Percentiles rank a stretch among this genome's conserved stretches.
Conservation (phyloP, 2,888 invertebrate genomes). For the Macaria notata region DNA sequence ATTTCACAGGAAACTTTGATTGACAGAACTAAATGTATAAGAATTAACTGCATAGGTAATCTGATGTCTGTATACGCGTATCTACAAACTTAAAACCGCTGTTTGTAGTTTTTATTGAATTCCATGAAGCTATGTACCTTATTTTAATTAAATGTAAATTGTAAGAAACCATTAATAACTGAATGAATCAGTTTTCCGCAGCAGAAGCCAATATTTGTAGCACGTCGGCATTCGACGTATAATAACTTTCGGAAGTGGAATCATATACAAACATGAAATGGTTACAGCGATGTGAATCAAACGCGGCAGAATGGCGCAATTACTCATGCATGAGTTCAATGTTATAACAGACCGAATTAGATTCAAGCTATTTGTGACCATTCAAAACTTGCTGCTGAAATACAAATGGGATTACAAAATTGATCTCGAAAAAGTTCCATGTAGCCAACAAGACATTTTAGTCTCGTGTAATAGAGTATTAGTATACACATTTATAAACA, state of each 20-base stretch:
- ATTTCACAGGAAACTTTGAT: too few relatives aligned
- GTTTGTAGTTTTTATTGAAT: too few relatives aligned
- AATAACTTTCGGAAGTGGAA: conserved; percentile 44
- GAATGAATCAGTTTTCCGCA: background rate
- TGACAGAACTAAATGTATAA: too few relatives aligned
- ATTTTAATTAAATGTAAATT: too few relatives aligned
- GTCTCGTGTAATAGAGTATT: too few relatives aligned
- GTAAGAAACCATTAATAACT: too few relatives aligned
- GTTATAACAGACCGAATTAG: conserved; percentile 49
- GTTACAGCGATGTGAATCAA: conserved; percentile 41
- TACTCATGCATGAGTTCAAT: conserved; percentile 35
- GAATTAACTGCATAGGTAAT: too few relatives aligned
- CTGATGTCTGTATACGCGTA: too few relatives aligned
- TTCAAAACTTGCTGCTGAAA: conserved; percentile 5
- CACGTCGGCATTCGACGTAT: conserved; percentile 34
- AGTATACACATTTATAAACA: too few relatives aligned
- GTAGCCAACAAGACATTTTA: too few relatives aligned
- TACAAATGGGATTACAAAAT: conserved; percentile 1
- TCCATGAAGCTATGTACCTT: background rate
- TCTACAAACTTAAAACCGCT: too few relatives aligned
- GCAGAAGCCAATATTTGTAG: conserved; percentile 30
- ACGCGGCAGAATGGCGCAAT: conserved; percentile 41
- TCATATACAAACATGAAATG: conserved; percentile 42
- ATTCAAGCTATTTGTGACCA: conserved; percentile 42
- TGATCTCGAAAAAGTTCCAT: too few relatives aligned